Evolutionary conservation across 2,888 invertebrate species (phyloP), one percentile per base, ranked within the genome.

Genomic region (Esperia sulphurella): DNA sequence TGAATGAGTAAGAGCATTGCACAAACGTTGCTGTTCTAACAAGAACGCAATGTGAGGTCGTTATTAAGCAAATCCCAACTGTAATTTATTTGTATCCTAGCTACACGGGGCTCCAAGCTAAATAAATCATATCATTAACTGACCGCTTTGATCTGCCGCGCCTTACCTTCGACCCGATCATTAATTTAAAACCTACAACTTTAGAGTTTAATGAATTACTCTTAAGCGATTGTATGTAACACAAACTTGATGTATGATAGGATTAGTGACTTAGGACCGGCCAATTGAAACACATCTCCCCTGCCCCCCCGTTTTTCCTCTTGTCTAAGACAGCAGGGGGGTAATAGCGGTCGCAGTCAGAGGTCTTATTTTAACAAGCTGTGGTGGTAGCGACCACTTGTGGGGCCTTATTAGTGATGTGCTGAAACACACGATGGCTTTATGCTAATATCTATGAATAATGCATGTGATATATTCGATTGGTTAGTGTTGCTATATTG

Each of bases 161-260:
- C 54, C 55, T 82, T 85, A 87, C 87, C 87, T 87, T 78, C 84
- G 87, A 87, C 87, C 87, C 61, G 63, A 63, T 71, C 71, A 80
- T 80, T 77, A 79, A 81, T 81, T 74, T 75, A 53, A 61, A 54
- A 60, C 59, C 58, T 65, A 71, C 72, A 75, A 65, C 57, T 69
- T 71, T 62, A 68, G 69, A 74, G 70, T 64, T 66, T 80, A 79
- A 84, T 83, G 76, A 81, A 82, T 81, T 77, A 71, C 70, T 65
- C 53, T 58, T 61, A 51, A 56, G 56, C 50, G 51, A 56, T 49
- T 64, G 60, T 61, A 59, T 64, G 65, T 63, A 65, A 63, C 56
- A 56, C 57, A 57, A 61, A 61, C 57, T 61, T 67, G 67, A 69
- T 65, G 57, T 64, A 67, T 65, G 65, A 59, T 63, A 59, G 58